Conservation (phyloP, 2,113 vertebrate species). For the Ailurus styani region DNA sequence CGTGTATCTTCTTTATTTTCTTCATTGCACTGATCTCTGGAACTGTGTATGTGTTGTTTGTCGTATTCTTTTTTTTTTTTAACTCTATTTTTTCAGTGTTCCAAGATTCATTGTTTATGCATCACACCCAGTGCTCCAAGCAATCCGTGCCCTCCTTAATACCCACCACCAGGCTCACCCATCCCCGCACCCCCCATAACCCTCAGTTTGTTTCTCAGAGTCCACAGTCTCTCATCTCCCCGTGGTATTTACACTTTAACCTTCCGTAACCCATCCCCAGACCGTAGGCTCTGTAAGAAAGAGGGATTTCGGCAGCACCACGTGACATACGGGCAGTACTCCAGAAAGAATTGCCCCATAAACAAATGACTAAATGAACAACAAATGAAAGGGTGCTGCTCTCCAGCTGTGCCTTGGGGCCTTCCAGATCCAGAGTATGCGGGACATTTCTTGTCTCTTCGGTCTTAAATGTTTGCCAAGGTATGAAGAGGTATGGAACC, state of each 20-base stretch:
- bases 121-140: no score
- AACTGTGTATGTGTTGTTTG: neutral
- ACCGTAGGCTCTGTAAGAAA: neutral
- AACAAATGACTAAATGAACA: neutral
- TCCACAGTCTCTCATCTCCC: no score
- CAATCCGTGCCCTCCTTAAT: no score
- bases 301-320: no score
- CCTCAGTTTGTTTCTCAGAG: no score
- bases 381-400: neutral
- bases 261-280: neutral
- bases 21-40: neutral
- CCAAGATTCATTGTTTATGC: no score
- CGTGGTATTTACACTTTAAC: neutral
- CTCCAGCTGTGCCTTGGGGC: neutral
- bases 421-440: neutral
- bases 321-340: rapidly evolving
- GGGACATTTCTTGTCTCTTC: neutral
- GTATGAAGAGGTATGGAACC: neutral
- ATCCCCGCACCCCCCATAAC: no score
- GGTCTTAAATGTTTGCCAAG: neutral
- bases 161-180: no score
- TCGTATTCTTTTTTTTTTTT: no score
- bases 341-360: neutral
- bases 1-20: neutral
- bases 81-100: no score